These are phyloP conservation scores for Hydraecia micacea DNA, from an alignment of 2,888 invertebrate genomes.

Conservation along the genomic window DNA sequence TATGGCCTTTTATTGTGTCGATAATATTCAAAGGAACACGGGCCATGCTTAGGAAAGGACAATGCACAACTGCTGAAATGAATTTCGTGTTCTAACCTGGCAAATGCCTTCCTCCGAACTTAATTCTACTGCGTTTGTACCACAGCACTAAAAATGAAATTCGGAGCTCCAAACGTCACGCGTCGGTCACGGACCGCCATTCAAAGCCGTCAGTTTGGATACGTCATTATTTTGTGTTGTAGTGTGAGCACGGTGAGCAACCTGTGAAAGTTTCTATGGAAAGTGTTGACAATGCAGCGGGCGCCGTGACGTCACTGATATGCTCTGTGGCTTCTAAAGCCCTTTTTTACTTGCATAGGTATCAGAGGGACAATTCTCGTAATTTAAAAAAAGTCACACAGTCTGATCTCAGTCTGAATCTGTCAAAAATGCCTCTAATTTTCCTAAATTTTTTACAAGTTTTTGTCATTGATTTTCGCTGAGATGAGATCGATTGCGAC, in stretches of 20 bases:
- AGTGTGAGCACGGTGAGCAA: not conserved
- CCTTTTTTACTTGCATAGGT: not conserved
- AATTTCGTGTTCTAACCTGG: not conserved
- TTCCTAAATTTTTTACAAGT: too few relatives aligned
- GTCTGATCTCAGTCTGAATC: too few relatives aligned
- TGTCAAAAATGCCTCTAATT: too few relatives aligned
- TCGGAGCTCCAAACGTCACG: not conserved
- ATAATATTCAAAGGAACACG: not conserved
- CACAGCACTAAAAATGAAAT: not conserved
- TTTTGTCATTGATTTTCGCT: too few relatives aligned
- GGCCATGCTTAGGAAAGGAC: not conserved
- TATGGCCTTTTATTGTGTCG: not conserved
- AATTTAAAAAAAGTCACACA: too few relatives aligned
- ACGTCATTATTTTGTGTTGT: not conserved
- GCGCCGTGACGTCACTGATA: not conserved
- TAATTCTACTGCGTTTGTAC: not conserved
- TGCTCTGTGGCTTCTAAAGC: not conserved
- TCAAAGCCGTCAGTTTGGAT: not conserved
- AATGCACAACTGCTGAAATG: not conserved
- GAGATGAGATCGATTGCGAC: too few relatives aligned
- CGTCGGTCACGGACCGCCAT: not conserved
- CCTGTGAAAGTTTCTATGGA: not conserved
- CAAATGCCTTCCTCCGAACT: not conserved
- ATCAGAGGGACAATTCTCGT: not conserved
- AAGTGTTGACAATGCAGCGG: not conserved